Conservation (phyloP, 2,797 vertebrate species). For the Lepilemur septentrionalis region DNA sequence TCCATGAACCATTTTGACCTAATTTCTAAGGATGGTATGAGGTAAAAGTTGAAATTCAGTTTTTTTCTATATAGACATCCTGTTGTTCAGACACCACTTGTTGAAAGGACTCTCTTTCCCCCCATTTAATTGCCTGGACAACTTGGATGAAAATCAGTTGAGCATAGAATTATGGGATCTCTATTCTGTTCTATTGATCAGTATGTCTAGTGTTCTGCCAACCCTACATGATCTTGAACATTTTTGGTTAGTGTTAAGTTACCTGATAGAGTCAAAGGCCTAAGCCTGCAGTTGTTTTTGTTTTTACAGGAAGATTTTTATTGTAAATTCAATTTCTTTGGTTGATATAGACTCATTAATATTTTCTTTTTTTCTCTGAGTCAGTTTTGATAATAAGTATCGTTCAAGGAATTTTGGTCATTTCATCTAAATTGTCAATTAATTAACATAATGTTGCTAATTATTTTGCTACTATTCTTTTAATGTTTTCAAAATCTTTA, state of each 20-base stretch:
- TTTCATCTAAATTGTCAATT: background rate
- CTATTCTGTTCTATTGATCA: background rate
- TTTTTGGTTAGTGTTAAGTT: background rate
- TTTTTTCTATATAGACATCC: background rate
- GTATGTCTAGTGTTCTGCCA: background rate
- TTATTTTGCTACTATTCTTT: background rate
- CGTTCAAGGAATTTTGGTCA: background rate
- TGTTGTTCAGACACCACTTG: background rate
- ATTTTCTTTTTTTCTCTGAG: background rate
- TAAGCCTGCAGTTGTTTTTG: background rate
- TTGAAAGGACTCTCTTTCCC: background rate
- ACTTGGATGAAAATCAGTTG: background rate
- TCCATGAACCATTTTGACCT: background rate
- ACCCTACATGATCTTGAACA: no score
- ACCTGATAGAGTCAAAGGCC: background rate
- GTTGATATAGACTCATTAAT: background rate
- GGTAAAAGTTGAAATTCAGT: background rate
- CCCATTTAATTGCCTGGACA: background rate
- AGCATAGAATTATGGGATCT: background rate
- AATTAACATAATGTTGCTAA: background rate
- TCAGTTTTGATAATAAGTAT: background rate
- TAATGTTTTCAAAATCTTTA: background rate
- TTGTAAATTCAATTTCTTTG: background rate
- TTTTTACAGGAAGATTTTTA: background rate
- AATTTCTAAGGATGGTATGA: background rate